phyloP scores from a whole-genome alignment of 2,888 invertebrate species.

The Miltochrista miniata region DNA sequence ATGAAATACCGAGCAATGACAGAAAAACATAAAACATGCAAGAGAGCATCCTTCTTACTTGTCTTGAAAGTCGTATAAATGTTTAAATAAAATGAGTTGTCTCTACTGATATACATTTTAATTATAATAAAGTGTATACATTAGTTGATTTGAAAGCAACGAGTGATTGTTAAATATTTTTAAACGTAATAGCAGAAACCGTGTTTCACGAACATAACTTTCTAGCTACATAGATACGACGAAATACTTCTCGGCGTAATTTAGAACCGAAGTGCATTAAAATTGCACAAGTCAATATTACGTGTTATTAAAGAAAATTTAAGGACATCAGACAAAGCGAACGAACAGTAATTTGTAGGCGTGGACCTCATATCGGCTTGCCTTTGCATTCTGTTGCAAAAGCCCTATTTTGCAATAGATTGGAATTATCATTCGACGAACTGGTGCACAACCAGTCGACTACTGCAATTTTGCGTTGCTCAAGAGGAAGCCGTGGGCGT shows the following conservation, averaged over 20 bases:
- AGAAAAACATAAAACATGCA: too few species aligned
- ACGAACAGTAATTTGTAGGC: slow-evolving; percentile 70
- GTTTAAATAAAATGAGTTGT: too few species aligned
- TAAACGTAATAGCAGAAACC: neutral
- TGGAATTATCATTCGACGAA: slow-evolving; percentile 80
- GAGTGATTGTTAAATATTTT: neutral
- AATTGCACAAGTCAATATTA: neutral
- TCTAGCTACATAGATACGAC: neutral
- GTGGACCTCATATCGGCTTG: slow-evolving; percentile 70
- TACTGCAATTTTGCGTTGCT: slow-evolving; percentile 61
- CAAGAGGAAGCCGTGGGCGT: slow-evolving; percentile 69
- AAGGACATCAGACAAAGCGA: slow-evolving; percentile 66
- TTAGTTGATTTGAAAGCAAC: neutral
- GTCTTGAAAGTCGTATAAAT: too few species aligned
- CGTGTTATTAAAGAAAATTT: slow-evolving; percentile 41
- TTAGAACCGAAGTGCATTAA: neutral
- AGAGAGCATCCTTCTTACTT: neutral
- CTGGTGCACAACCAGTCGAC: slow-evolving; percentile 74
- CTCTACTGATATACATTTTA: neutral
- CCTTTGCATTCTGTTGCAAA: slow-evolving; percentile 75
- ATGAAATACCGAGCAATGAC: too few species aligned
- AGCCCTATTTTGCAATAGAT: slow-evolving; percentile 71
- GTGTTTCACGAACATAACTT: neutral
- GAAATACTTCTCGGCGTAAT: slow-evolving; percentile 10
- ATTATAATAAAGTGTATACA: neutral